phyloP scores from a whole-genome alignment of 2,888 invertebrate species.

The Pristionchus japonicus region DNA sequence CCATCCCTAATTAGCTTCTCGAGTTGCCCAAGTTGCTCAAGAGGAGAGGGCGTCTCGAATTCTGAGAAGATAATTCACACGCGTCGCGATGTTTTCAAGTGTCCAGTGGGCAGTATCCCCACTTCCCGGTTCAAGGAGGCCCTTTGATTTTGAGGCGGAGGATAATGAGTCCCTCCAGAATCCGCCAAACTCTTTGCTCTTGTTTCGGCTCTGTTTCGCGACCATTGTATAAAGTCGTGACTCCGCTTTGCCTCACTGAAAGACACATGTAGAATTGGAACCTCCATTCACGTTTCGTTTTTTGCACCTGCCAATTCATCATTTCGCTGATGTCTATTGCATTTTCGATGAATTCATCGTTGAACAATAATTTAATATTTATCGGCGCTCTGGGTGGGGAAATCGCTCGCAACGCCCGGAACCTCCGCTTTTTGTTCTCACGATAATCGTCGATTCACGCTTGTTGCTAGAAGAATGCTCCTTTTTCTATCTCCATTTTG shows the following conservation, averaged over 20 bases:
- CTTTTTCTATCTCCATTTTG: too few relatives aligned
- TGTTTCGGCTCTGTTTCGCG: too few relatives aligned
- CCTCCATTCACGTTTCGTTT: too few relatives aligned
- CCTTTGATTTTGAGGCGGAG: too few relatives aligned
- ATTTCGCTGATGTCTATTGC: too few relatives aligned
- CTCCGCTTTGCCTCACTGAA: too few relatives aligned
- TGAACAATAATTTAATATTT: not conserved
- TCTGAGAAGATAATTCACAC: not conserved
- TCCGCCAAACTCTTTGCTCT: not conserved
- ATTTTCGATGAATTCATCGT: too few relatives aligned
- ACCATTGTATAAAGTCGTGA: too few relatives aligned
- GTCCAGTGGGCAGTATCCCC: too few relatives aligned
- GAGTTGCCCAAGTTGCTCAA: not conserved
- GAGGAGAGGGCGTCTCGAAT: not conserved
- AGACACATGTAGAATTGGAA: too few relatives aligned
- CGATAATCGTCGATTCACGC: not conserved
- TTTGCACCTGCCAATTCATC: too few relatives aligned
- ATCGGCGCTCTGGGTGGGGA: not conserved
- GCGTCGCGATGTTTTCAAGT: not conserved
- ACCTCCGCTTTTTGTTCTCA: not conserved
- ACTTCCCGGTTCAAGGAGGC: not conserved
- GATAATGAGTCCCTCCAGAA: not conserved
- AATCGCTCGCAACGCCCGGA: not conserved
- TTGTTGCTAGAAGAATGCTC: not conserved
- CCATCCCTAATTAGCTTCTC: too few relatives aligned